These are phyloP conservation scores for Manis pentadactyla DNA, from an alignment of 2,797 vertebrate species.

Conservation along the genomic window DNA sequence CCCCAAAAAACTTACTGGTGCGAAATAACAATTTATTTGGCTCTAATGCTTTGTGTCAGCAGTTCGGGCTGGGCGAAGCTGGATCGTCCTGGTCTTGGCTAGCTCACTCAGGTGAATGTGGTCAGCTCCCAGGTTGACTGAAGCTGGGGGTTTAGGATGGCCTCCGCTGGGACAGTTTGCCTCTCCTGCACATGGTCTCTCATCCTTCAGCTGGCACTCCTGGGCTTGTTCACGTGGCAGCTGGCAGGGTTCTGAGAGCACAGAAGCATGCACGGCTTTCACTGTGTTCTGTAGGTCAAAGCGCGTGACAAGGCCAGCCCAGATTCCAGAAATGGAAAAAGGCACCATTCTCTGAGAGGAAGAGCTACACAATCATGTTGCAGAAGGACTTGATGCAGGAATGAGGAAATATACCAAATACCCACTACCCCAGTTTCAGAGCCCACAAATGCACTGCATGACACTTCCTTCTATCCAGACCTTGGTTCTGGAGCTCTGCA, in stretches of 20 bases:
- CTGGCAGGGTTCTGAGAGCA: background rate
- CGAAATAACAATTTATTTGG: background rate
- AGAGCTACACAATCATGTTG: background rate
- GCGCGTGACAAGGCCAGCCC: background rate
- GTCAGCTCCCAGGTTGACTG: background rate
- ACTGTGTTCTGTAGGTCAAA: background rate
- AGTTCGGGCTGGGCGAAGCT: background rate
- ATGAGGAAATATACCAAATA: background rate
- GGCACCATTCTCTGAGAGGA: background rate
- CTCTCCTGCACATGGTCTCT: background rate
- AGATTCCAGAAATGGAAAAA: background rate
- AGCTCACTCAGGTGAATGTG: background rate
- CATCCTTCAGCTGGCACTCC: background rate
- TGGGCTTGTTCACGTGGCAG: background rate
- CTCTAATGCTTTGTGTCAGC: background rate
- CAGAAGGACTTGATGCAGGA: background rate
- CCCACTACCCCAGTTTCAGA: background rate
- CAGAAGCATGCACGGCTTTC: background rate
- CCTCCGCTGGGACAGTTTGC: background rate
- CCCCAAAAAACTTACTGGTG: background rate
- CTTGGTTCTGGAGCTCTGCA: background rate
- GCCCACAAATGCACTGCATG: background rate
- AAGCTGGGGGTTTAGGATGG: background rate
- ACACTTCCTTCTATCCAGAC: background rate
- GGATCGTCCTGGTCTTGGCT: background rate